Evolutionary conservation across 2,888 invertebrate species (phyloP), one percentile per base, ranked within the genome.

Genomic region (Camptogramma bilineatum): DNA sequence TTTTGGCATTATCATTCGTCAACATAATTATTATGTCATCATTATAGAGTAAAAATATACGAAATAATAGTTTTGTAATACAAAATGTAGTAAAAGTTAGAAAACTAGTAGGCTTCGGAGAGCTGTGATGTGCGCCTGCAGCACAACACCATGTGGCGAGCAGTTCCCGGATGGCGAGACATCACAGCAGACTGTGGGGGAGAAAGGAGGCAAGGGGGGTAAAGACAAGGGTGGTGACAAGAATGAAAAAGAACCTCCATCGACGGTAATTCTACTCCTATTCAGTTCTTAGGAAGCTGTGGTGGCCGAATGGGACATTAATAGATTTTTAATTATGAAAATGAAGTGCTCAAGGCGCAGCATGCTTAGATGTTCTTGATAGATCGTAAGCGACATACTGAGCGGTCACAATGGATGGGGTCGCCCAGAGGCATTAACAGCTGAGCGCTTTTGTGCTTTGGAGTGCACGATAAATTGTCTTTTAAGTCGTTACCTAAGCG

Each of bases 91-190:
- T 24, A 16, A 47, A 18, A 4, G 7, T 34, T 31, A 39, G 19
- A 44, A 62, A 68, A 59, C 71, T 44, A 71, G 71, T 67, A 60
- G 71, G 71, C 65, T 51, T 39, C 57, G 74, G 1, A 73, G 68
- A 4, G 48, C 67, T 82, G 72, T 52, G 34, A 73, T 72, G 69
- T 52, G 60, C 17, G 53, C 55, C 51, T 60, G 58, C 24, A 61
- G 47, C 1, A 53, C 0, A 1, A 17, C 52, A 8, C 44, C 66
- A 52, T 62, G 64, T 24, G 62, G 57, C 4, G 9, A 17, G 21
- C 16, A 31, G 13, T 28, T 44, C 9, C n/a, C 47, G 0, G 62
- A 57, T 31, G 51, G 42, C 18, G 63, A 59, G 16, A 16, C 61
- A 61, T 61, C 65, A 56, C 42, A 31, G 28, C 52, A 59, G 34